phyloP scores from a whole-genome alignment of 2,888 invertebrate species.

The Elmis aenea region DNA sequence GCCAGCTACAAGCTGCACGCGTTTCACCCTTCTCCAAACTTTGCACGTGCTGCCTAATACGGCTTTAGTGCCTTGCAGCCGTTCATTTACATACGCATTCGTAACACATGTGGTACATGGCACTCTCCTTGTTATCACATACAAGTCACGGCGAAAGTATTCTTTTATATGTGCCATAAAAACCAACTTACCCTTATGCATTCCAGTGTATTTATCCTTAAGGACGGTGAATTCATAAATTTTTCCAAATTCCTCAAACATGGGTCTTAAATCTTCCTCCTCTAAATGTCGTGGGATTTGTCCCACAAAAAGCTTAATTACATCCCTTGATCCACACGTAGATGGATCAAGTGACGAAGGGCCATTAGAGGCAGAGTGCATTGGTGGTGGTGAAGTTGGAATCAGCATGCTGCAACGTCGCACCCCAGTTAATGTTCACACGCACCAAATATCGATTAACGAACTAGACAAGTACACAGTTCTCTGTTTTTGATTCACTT shows the following conservation, averaged over 20 bases:
- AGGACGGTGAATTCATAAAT: conserved; percentile 92
- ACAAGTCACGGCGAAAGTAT: too few species aligned
- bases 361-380: conserved; percentile 26
- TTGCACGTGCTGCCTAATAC: too few species aligned
- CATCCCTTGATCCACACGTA: conserved; percentile 41
- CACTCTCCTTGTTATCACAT: too few species aligned
- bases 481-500: conserved; percentile 23
- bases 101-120: too few species aligned
- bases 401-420: conserved; percentile 41
- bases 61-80: too few species aligned
- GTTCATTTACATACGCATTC: conserved; percentile 26
- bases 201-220: conserved; percentile 91
- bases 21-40: too few species aligned
- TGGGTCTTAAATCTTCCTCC: conserved; percentile 80
- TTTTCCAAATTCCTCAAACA: conserved; percentile 90
- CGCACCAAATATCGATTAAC: conserved; percentile 16
- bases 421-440: conserved; percentile 14
- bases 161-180: too few species aligned
- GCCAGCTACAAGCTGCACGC: too few species aligned
- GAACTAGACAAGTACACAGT: conserved; percentile 27
- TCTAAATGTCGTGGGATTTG: conserved; percentile 88
- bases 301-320: conserved; percentile 85
- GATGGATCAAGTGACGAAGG: conserved; percentile 15
- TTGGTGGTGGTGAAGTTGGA: conserved; percentile 40
- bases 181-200: conserved; percentile 88